Base-by-base conservation (phyloP, 2,113 vertebrate species). In the Rhinopomastus cyanomelas region DNA sequence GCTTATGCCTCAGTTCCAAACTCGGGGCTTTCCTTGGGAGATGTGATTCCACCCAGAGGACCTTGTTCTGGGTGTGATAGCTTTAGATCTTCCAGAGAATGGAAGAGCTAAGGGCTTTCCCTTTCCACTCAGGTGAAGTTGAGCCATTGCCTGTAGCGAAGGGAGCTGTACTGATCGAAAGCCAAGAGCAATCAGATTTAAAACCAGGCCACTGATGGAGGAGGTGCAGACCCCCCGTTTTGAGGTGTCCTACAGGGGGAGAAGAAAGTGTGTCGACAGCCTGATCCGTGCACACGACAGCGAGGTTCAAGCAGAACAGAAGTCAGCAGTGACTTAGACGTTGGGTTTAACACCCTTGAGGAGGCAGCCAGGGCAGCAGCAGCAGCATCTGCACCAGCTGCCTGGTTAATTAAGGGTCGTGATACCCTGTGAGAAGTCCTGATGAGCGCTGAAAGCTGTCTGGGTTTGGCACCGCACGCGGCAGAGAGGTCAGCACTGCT, bases 351-450 rank as follows among this genome's bases (percentile, higher is more conserved):
- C 34, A 36, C 36, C 68, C 86, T 53, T 39, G 44, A 42, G 53
- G 88, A 61, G 53, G 48, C 37, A 93, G 87, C 77, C 1, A 75
- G 36, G 21, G 30, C 32, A 55, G 20, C 16, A 81, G 23, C 42
- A n/a, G 26, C 37, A 32, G 25, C 36, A 26, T 60, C 22, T 36
- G 57, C 53, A 68, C 11, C 57, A 81, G 73, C 39, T 91, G 69
- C 69, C 49, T 4, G 81, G 32, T 67, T 94, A 92, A 91, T 89
- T 81, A 84, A 72, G 36, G 85, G 76, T 92, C 59, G 48, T 55
- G 49, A 75, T 78, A 78, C 55, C 37, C 69, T 71, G 44, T 52
- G 48, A 80, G 20, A 13, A 87, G 52, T 72, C 67, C 52, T 68
- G 39, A 85, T 86, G 36, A 88, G 16, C 49, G 57, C 39, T 53